A percentile compares a stretch with the other conserved stretches of the same genome.
Conservation (phyloP, 2,888 invertebrate genomes). For the Cyaniris semiargus region DNA sequence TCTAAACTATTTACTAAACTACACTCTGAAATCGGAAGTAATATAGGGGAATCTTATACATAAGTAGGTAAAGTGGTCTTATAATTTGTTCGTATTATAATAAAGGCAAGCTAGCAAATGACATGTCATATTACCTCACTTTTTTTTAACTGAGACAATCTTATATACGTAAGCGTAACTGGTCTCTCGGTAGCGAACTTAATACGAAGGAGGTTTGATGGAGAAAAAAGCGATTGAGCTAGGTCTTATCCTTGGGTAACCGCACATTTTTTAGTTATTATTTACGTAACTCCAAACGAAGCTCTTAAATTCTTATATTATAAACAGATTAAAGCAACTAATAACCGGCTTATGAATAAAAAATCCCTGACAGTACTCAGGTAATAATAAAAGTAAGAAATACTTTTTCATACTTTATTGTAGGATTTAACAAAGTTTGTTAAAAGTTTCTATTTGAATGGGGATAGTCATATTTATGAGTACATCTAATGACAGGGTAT, state of each 20-base stretch:
- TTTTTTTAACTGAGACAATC: too few species aligned
- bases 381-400: conserved; percentile 6
- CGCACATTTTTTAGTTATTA: too few species aligned
- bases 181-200: too few species aligned
- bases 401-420: conserved; percentile 21
- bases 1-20: neutral
- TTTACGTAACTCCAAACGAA: too few species aligned
- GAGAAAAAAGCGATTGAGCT: too few species aligned
- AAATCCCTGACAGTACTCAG: neutral
- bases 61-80: neutral
- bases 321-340: neutral
- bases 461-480: neutral
- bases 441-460: neutral
- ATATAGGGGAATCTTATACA: neutral
- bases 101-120: too few species aligned
- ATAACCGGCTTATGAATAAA: neutral
- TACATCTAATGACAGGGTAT: neutral
- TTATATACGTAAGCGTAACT: too few species aligned
- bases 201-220: too few species aligned
- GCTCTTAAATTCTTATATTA: too few species aligned
- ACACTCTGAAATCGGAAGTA: neutral
- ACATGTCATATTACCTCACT: too few species aligned
- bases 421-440: neutral
- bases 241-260: too few species aligned
- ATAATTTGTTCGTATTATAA: neutral